A percentile compares a stretch with the other conserved stretches of the same genome.
These are phyloP conservation scores for Byasa hedistus DNA, from an alignment of 2,888 invertebrate species.

Conservation along the genomic window DNA sequence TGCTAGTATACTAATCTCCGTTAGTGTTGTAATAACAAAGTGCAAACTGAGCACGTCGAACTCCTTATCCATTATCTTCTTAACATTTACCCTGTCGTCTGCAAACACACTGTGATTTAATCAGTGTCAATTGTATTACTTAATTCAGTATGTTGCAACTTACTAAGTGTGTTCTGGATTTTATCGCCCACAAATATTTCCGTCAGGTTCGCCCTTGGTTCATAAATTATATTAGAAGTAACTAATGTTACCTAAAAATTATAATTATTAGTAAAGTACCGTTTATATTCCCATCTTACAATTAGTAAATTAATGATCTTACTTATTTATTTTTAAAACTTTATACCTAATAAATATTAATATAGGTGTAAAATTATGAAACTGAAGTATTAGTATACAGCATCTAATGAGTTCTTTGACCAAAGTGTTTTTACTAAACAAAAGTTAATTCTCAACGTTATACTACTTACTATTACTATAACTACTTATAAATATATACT, in stretches of 20 bases:
- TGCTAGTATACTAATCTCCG: background rate
- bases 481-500: background rate
- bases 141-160: background rate
- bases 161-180: background rate
- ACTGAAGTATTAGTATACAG: no score
- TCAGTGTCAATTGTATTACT: no score
- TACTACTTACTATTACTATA: no score
- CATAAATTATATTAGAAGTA: background rate
- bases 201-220: background rate
- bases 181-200: conserved; percentile 2
- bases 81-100: background rate
- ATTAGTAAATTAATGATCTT: background rate
- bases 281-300: background rate
- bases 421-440: no score
- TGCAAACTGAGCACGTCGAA: background rate
- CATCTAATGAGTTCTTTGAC: no score
- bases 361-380: no score
- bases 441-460: no score
- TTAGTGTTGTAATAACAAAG: background rate
- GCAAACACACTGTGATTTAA: background rate
- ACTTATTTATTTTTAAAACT: background rate
- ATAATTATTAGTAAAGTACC: background rate
- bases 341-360: background rate
- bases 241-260: conserved; percentile 7
- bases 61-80: conserved; percentile 4